Evolutionary conservation across 2,113 vertebrate genomes (phyloP).

Genomic region (Sorex araneus): DNA sequence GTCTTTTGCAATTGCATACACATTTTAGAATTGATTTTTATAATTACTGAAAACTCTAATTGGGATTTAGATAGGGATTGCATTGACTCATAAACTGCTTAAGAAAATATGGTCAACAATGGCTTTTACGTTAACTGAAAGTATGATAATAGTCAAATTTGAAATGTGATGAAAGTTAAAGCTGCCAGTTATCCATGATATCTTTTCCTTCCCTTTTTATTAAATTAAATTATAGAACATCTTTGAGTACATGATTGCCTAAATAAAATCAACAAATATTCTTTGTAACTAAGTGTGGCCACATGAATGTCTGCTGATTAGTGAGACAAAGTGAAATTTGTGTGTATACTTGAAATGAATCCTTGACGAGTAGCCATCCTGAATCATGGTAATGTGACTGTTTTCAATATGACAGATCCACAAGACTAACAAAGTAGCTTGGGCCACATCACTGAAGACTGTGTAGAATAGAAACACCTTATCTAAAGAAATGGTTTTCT

Average conservation of each 20-base stretch:
- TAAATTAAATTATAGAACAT: neutral
- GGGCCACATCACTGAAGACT: neutral
- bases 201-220: neutral
- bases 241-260: neutral
- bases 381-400: neutral
- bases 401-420: neutral
- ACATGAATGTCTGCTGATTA: neutral
- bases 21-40: neutral
- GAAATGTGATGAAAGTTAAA: neutral
- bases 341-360: neutral
- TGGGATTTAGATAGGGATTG: neutral
- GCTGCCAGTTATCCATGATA: too few relatives aligned
- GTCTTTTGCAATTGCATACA: neutral
- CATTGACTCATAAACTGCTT: neutral
- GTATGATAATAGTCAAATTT: neutral
- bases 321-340: neutral
- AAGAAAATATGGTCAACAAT: too few relatives aligned
- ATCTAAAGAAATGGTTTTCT: neutral
- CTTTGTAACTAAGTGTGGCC: neutral
- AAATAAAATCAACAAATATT: neutral
- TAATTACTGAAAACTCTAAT: neutral
- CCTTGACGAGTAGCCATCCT: neutral
- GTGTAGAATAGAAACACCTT: neutral
- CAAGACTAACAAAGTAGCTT: too few relatives aligned
- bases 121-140: neutral